phyloP scores from a whole-genome alignment of 2,888 invertebrate genomes.

The Taenaris catops region DNA sequence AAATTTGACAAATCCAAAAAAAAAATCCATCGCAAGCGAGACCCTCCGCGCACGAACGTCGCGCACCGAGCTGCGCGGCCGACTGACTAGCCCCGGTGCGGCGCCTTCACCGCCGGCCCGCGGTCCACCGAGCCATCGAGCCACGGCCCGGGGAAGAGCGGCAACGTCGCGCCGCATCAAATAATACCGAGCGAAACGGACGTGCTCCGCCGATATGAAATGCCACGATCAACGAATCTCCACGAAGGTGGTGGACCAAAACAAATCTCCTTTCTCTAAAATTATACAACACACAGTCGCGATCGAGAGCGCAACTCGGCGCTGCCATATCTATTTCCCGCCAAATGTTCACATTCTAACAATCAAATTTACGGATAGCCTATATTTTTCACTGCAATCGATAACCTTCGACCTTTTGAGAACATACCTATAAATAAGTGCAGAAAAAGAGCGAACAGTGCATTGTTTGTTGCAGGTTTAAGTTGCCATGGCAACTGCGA shows the following conservation, averaged over 20 bases:
- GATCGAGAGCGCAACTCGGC: conserved; percentile 43
- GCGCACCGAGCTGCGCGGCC: conserved; percentile 77
- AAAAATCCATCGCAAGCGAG: conserved; percentile 52
- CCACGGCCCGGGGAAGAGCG: conserved; percentile 44
- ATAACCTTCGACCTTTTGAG: no score
- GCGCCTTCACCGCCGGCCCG: conserved; percentile 37
- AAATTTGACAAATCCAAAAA: no score
- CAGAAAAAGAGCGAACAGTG: no score
- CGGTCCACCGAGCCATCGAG: conserved; percentile 46
- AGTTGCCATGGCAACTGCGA: conserved; percentile 6
- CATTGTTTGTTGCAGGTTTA: not conserved
- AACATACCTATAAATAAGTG: no score
- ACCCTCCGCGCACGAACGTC: conserved; percentile 72
- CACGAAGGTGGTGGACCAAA: conserved; percentile 69
- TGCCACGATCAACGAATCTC: conserved; percentile 62
- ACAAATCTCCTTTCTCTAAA: conserved; percentile 78
- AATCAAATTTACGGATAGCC: no score
- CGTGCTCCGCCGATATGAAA: conserved; percentile 63
- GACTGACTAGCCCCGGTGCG: conserved; percentile 57
- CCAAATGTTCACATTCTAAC: conserved; percentile 37
- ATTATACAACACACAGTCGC: conserved; percentile 68
- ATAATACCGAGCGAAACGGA: conserved; percentile 64
- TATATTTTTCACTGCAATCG: no score
- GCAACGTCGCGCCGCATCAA: conserved; percentile 69
- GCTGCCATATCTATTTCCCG: conserved; percentile 42